Conservation (phyloP, 2,888 invertebrate genomes). For the Noctua fimbriata region DNA sequence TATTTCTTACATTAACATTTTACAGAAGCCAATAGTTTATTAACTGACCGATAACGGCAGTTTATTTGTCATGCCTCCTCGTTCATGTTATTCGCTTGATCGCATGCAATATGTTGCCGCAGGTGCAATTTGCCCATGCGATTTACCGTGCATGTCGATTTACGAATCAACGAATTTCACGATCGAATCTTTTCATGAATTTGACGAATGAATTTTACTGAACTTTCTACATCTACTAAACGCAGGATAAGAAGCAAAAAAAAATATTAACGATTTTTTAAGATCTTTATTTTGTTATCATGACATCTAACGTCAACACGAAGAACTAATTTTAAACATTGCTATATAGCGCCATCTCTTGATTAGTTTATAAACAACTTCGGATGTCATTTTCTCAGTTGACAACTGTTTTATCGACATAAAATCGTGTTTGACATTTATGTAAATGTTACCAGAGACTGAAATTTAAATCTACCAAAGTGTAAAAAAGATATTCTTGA, state of each 20-base stretch:
- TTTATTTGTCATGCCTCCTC: slow-evolving; percentile 56
- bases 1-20: slow-evolving; percentile 5
- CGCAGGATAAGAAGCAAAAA: not conserved
- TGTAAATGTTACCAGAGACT: not conserved
- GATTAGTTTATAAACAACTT: not conserved
- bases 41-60: slow-evolving; percentile 50
- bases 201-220: not conserved
- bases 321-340: not conserved
- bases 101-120: slow-evolving; percentile 56
- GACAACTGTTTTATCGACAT: slow-evolving; percentile 49
- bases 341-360: slow-evolving; percentile 8
- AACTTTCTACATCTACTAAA: too few species aligned
- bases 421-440: slow-evolving; percentile 9
- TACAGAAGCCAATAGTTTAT: slow-evolving; percentile 35
- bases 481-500: not conserved
- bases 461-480: slow-evolving; percentile 12
- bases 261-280: not conserved
- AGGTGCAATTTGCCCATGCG: slow-evolving; percentile 50
- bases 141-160: slow-evolving; percentile 42
- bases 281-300: not conserved
- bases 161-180: slow-evolving; percentile 9
- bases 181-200: not conserved
- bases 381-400: fast-evolving
- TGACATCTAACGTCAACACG: slow-evolving; percentile 23
- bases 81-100: slow-evolving; percentile 54